Conservation (phyloP, 2,888 invertebrate genomes). For the Pyralis farinalis region DNA sequence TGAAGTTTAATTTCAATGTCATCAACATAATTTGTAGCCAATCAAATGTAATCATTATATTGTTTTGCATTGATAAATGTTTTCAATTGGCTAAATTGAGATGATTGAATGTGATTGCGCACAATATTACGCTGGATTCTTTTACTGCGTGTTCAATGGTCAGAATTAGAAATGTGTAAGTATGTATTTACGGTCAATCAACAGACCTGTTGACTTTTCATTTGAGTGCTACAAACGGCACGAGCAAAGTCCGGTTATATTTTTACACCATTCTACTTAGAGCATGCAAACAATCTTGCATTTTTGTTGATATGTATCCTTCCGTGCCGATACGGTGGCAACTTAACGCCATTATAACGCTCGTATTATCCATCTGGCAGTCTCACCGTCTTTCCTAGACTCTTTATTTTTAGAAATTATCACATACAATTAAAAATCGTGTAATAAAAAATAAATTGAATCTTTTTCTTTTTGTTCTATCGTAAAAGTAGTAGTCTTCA, state of each 20-base stretch:
- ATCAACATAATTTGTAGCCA: neutral
- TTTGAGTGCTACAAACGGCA: constrained; percentile 15
- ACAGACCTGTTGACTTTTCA: constrained; percentile 46
- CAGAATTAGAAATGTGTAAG: neutral
- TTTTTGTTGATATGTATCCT: too few species aligned
- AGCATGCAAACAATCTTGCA: constrained; percentile 15
- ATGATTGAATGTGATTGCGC: neutral
- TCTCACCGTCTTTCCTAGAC: too few species aligned
- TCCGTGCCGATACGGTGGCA: too few species aligned
- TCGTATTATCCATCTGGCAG: too few species aligned
- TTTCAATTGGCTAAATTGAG: neutral
- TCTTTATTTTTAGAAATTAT: too few species aligned
- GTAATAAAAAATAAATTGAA: too few species aligned
- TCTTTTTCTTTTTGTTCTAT: too few species aligned
- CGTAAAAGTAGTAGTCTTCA: too few species aligned
- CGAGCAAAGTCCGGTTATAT: constrained; percentile 48
- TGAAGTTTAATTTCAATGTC: too few species aligned
- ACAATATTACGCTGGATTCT: neutral
- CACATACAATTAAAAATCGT: too few species aligned
- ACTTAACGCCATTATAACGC: too few species aligned
- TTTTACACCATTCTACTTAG: constrained; percentile 25
- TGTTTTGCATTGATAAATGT: neutral
- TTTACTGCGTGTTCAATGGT: too few species aligned
- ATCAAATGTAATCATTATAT: neutral
- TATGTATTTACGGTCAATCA: neutral